phyloP scores from a whole-genome alignment of 1,140 invertebrate genomes.

The Listronotus bonariensis region DNA sequence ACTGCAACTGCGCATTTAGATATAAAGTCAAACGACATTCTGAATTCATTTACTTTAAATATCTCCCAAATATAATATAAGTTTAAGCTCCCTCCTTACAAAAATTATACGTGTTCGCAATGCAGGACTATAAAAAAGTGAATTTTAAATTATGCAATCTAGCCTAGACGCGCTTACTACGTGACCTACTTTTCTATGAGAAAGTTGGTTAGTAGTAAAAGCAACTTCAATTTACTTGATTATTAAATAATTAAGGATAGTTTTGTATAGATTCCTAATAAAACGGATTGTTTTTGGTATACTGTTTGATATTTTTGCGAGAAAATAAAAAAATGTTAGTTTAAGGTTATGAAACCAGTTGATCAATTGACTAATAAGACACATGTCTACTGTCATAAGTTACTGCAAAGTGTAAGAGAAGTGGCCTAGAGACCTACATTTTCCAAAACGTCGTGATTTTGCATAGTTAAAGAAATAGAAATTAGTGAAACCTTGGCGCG shows the following conservation, averaged over 20 bases:
- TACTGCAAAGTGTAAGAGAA: conserved; percentile 67
- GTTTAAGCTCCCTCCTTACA: too few relatives aligned
- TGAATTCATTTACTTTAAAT: too few relatives aligned
- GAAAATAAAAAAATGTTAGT: conserved; percentile 2
- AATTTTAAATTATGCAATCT: conserved; percentile 25
- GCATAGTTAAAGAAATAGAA: conserved; percentile 55
- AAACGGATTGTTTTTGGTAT: neutral
- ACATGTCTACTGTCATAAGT: conserved; percentile 29
- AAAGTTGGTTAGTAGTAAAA: conserved; percentile 21
- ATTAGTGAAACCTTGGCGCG: conserved; percentile 55
- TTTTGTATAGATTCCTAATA: neutral
- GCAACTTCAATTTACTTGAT: neutral
- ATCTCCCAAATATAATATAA: too few relatives aligned
- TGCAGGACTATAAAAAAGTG: conserved; percentile 7
- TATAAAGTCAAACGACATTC: neutral
- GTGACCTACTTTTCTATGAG: conserved; percentile 25
- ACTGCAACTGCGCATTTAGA: neutral
- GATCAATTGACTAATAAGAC: conserved; percentile 23
- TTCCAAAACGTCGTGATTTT: conserved; percentile 63
- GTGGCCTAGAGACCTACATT: conserved; percentile 74
- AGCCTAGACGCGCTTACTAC: conserved; percentile 24
- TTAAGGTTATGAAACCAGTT: conserved; percentile 18
- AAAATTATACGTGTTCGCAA: neutral
- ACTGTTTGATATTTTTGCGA: neutral
- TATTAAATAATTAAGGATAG: neutral